Conservation (phyloP, 2,797 vertebrate species). For the Threskiornis aethiopicus region DNA sequence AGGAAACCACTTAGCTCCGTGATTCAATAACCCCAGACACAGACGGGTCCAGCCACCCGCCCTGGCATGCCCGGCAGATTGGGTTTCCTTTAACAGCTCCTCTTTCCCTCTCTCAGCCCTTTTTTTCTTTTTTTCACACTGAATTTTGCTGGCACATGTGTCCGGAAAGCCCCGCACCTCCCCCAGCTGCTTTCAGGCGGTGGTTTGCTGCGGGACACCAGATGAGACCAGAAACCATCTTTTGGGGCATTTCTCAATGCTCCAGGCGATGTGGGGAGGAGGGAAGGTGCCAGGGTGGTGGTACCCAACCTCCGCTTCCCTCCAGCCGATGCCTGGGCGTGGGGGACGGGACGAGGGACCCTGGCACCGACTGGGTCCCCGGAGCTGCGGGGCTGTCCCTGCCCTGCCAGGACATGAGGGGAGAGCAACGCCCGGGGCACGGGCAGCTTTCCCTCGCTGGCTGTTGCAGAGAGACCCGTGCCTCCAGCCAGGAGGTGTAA, state of each 20-base stretch:
- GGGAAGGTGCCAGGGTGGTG: background rate
- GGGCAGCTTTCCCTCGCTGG: background rate
- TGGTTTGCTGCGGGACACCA: background rate
- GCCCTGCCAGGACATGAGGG: background rate
- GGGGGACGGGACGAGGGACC: rapidly evolving
- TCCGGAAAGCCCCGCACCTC: background rate
- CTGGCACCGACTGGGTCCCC: rapidly evolving
- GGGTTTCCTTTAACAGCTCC: constrained; percentile 2
- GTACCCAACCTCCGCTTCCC: background rate
- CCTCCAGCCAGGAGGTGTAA: too few species aligned
- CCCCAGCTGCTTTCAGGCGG: background rate
- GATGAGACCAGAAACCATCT: background rate
- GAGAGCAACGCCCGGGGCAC: background rate
- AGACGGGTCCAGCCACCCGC: background rate
- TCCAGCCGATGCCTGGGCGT: rapidly evolving
- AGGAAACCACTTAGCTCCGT: constrained; percentile 42
- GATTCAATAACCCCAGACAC: background rate
- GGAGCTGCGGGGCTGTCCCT: background rate
- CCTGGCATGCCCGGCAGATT: background rate
- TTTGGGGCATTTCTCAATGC: background rate
- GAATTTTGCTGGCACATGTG: background rate
- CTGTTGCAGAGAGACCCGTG: too few species aligned
- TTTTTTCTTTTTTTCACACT: too few species aligned
- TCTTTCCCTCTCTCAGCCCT: background rate
- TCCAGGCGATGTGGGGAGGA: rapidly evolving